phyloP scores from a whole-genome alignment of 92 coral and sea anemone genomes.

The Phenganax subtilis region DNA sequence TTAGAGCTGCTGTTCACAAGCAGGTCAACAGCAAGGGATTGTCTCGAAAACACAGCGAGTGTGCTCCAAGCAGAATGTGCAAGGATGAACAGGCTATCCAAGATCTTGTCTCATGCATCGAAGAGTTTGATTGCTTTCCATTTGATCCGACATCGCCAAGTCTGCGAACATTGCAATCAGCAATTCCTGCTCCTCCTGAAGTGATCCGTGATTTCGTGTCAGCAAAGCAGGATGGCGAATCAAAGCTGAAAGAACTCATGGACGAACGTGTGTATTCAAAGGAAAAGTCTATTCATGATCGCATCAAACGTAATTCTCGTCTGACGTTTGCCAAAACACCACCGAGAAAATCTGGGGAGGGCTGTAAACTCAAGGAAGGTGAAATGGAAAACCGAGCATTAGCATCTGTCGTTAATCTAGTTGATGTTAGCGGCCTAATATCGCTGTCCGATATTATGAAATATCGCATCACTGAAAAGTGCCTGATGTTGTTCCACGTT shows the following conservation, averaged over 20 bases:
- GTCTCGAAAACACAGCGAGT: background rate
- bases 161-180: constrained; percentile 8
- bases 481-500: background rate
- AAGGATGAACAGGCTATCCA: constrained; percentile 15
- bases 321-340: constrained; percentile 14
- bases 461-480: constrained; percentile 13
- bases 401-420: constrained; percentile 9
- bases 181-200: constrained; percentile 9
- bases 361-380: background rate
- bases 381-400: constrained; percentile 24
- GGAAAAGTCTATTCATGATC: constrained; percentile 6
- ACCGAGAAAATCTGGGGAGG: constrained; percentile 3
- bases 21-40: constrained; percentile 2
- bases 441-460: constrained; percentile 14
- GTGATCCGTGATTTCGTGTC: constrained; percentile 20
- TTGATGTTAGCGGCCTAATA: constrained; percentile 23
- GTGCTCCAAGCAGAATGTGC: constrained; percentile 3
- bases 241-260: constrained; percentile 14
- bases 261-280: constrained; percentile 22
- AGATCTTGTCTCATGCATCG: constrained; percentile 22
- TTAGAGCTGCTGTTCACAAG: constrained; percentile 16
- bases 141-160: constrained; percentile 13
- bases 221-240: constrained; percentile 16
- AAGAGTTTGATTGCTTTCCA: constrained; percentile 29
- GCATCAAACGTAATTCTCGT: constrained; percentile 16